Conservation (phyloP, 1,140 invertebrate species). For the Meloidogyne hapla region DNA sequence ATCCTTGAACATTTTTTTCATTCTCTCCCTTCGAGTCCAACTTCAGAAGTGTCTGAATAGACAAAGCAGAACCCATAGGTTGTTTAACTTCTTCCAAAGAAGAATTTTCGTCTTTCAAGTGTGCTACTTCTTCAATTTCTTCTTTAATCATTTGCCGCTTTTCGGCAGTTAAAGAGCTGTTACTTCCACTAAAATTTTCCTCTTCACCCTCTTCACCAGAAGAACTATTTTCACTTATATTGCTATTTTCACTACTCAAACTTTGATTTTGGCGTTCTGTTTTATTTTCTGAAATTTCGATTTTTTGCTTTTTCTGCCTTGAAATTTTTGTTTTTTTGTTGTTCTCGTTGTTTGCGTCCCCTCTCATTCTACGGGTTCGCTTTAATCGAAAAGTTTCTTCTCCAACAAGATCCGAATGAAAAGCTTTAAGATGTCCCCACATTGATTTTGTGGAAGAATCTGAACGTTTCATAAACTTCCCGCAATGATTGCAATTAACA, state of each 20-base stretch:
- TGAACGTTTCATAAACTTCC: conserved; percentile 41
- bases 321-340: neutral
- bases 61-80: neutral
- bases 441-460: conserved; percentile 44
- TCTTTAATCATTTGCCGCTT: neutral
- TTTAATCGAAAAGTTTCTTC: conserved; percentile 42
- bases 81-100: neutral
- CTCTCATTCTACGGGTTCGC: conserved; percentile 28
- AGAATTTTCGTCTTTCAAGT: neutral
- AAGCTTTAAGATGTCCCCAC: conserved; percentile 44
- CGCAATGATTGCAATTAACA: conserved; percentile 38
- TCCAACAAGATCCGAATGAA: conserved; percentile 36
- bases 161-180: neutral
- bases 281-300: neutral
- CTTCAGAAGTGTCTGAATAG: conserved; percentile 22
- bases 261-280: neutral
- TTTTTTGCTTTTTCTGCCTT: conserved; percentile 9
- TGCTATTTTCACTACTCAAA: neutral
- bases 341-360: neutral
- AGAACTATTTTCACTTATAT: neutral
- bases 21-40: neutral
- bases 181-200: neutral
- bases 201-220: neutral
- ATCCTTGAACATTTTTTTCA: neutral
- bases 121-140: neutral